phyloP scores from a whole-genome alignment of 2,888 invertebrate genomes.

The Torymus tubicola region DNA sequence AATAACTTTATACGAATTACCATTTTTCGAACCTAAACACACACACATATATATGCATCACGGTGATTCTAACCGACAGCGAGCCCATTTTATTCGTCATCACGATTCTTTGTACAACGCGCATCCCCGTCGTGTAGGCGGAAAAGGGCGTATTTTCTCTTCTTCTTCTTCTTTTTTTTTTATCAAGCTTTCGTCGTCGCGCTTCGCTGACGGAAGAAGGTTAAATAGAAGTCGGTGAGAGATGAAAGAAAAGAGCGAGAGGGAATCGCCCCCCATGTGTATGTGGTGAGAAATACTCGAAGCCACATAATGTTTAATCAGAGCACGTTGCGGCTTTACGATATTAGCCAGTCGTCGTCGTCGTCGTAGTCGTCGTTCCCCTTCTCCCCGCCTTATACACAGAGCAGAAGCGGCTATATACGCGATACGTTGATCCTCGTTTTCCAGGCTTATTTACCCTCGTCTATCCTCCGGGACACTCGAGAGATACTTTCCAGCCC shows the following conservation, averaged over 20 bases:
- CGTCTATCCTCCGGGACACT: slow-evolving; percentile 57
- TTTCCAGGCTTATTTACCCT: slow-evolving; percentile 57
- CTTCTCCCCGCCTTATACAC: neutral
- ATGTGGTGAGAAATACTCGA: slow-evolving; percentile 68
- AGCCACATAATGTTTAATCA: slow-evolving; percentile 75
- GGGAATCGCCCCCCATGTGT: slow-evolving; percentile 14
- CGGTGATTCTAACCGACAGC: no score
- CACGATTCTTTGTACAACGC: no score
- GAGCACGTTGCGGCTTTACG: slow-evolving; percentile 76
- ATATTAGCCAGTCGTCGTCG: slow-evolving; percentile 69
- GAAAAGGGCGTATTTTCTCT: slow-evolving; percentile 27
- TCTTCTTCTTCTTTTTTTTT: slow-evolving; percentile 25
- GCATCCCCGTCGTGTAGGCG: neutral
- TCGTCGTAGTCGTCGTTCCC: slow-evolving; percentile 34
- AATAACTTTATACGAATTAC: neutral
- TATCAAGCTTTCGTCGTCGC: slow-evolving; percentile 21
- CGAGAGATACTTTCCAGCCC: slow-evolving; percentile 59
- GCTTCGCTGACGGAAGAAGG: slow-evolving; percentile 23
- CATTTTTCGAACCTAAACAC: no score
- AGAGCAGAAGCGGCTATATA: slow-evolving; percentile 14
- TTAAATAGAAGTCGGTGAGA: slow-evolving; percentile 43
- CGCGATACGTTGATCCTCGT: slow-evolving; percentile 51
- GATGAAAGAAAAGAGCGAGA: slow-evolving; percentile 28
- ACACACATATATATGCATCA: no score
- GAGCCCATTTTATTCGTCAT: no score